Evolutionary conservation across 2,113 vertebrate genomes (phyloP).

Genomic region (Callipepla californica): DNA sequence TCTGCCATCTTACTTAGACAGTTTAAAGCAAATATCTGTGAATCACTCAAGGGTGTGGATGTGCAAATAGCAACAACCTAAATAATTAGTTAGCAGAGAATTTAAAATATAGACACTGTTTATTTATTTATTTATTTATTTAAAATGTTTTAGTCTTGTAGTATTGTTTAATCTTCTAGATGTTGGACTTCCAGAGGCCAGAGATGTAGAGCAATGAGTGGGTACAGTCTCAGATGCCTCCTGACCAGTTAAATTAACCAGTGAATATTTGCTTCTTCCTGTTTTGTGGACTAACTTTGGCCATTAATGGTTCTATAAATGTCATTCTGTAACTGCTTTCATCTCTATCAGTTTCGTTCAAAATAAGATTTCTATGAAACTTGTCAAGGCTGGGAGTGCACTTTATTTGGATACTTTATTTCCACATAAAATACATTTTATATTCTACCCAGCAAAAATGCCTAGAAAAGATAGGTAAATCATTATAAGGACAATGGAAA

Average conservation of each 20-base stretch:
- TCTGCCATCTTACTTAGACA: not conserved
- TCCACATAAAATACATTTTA: not conserved
- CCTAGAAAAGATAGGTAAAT: not conserved
- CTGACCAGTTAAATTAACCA: not conserved
- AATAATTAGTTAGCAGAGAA: not conserved
- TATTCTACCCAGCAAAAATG: not conserved
- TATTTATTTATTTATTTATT: not conserved
- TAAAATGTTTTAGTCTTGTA: not conserved
- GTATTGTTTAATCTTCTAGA: not conserved
- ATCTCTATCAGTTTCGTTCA: not conserved
- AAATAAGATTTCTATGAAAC: not conserved
- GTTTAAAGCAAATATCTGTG: not conserved
- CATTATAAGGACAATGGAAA: not conserved
- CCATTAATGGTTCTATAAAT: not conserved
- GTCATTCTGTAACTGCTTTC: not conserved
- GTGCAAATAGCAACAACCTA: not conserved
- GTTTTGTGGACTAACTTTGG: slow-evolving; percentile 20
- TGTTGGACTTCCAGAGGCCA: not conserved
- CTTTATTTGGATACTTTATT: not conserved
- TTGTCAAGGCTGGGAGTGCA: not conserved
- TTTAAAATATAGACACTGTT: not conserved
- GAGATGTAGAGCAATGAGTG: not conserved
- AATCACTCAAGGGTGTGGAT: not conserved
- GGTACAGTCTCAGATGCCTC: not conserved
- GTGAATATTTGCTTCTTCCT: not conserved